phyloP scores from a whole-genome alignment of 2,113 vertebrate species.

The Hippocampus abdominalis region DNA sequence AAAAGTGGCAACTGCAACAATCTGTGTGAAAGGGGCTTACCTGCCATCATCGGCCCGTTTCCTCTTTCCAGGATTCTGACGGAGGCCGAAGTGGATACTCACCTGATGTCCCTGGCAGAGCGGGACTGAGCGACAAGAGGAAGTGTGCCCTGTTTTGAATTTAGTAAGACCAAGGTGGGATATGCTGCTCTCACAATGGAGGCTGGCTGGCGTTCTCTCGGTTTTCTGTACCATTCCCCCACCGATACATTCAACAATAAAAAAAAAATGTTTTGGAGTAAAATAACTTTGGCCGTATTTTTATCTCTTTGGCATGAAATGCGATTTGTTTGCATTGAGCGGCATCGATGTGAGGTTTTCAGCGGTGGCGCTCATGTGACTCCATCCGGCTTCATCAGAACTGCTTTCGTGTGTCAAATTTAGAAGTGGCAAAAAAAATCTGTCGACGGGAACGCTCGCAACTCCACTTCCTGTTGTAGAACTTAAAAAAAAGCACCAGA shows the following conservation, averaged over 20 bases:
- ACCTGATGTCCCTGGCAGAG: constrained; percentile 91
- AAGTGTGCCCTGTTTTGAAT: constrained; percentile 30
- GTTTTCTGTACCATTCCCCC: constrained; percentile 69
- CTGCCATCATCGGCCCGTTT: not conserved
- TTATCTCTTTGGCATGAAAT: not conserved
- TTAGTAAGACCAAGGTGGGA: constrained; percentile 61
- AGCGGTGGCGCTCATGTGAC: not conserved
- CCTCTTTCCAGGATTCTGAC: constrained; percentile 82
- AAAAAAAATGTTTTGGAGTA: constrained; percentile 66
- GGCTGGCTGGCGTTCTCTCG: constrained; percentile 51
- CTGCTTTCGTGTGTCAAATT: constrained; percentile 15
- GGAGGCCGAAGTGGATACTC: constrained; percentile 86
- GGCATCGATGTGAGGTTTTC: not conserved
- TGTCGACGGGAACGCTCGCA: constrained; percentile 30
- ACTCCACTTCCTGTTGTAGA: constrained; percentile 61
- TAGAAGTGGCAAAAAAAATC: constrained; percentile 33
- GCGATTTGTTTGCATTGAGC: not conserved
- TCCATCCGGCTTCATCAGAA: constrained; percentile 1
- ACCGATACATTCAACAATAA: constrained; percentile 67
- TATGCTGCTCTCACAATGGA: constrained; percentile 45
- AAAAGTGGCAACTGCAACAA: not conserved
- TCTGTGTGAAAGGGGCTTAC: not conserved
- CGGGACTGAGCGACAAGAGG: constrained; percentile 80
- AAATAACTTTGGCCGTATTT: constrained; percentile 27
- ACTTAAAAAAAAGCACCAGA: constrained; percentile 6